Conservation (phyloP, 2,797 vertebrate genomes). For the Rhynchonycteris naso region DNA sequence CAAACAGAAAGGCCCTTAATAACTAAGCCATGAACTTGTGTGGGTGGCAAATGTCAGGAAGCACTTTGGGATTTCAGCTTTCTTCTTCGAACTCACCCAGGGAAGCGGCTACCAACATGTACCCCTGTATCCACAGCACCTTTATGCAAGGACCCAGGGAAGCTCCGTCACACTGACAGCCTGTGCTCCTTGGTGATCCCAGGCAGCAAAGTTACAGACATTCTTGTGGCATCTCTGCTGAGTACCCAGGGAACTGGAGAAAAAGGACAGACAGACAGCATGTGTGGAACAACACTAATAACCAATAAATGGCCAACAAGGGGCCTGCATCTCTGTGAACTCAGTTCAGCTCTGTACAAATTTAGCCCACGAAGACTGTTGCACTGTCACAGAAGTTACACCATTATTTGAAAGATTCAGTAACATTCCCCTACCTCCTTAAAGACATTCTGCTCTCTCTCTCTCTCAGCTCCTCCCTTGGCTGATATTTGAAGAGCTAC, state of each 20-base stretch:
- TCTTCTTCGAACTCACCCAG: background rate
- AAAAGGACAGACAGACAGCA: background rate
- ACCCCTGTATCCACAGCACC: background rate
- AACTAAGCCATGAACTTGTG: background rate
- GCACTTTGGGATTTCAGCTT: background rate
- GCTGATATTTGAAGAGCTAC: slow-evolving; percentile 49
- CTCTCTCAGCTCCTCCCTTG: slow-evolving; percentile 3
- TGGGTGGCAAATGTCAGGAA: background rate
- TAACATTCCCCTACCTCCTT: background rate
- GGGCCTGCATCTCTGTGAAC: background rate
- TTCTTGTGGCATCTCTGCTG: slow-evolving; percentile 27
- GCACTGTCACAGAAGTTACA: background rate
- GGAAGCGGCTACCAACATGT: background rate
- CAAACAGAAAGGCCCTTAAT: slow-evolving; percentile 51
- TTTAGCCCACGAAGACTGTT: background rate
- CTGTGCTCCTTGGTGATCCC: background rate
- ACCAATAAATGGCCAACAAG: background rate
- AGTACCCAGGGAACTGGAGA: background rate
- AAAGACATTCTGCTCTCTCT: background rate
- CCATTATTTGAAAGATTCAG: background rate
- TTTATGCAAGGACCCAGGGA: background rate
- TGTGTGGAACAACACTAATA: background rate
- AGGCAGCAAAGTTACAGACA: background rate
- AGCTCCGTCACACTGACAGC: background rate
- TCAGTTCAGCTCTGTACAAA: background rate